Percentiles rank a stretch among this genome's conserved stretches.
Conservation (phyloP, 1,140 invertebrate genomes). For the Carcinoscorpius rotundicauda region DNA sequence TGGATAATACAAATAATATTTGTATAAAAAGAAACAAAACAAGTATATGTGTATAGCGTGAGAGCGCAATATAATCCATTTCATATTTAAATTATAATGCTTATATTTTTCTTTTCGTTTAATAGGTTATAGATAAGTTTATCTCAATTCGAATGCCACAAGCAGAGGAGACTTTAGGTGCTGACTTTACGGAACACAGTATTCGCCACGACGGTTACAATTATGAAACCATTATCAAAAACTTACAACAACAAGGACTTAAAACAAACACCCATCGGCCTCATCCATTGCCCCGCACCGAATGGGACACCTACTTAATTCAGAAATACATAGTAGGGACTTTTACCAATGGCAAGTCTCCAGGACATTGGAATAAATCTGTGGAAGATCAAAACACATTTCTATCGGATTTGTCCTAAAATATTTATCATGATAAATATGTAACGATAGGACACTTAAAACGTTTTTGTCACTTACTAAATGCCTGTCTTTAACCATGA, state of each 20-base stretch:
- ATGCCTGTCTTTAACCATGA: too few relatives aligned
- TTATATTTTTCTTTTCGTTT: neutral
- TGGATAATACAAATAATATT: too few relatives aligned
- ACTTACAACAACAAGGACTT: slow-evolving; percentile 6
- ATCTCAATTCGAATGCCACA: slow-evolving; percentile 68
- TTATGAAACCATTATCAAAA: slow-evolving; percentile 15
- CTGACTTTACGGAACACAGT: slow-evolving; percentile 72
- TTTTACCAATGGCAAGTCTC: too few relatives aligned
- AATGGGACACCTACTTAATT: slow-evolving; percentile 14
- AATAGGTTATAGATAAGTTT: slow-evolving; percentile 54
- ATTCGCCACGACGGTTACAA: slow-evolving; percentile 43
- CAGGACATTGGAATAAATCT: too few relatives aligned
- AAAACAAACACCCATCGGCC: slow-evolving; percentile 4
- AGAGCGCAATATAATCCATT: neutral
- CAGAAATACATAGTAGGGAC: slow-evolving; percentile 3
- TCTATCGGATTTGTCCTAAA: too few relatives aligned
- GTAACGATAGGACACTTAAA: too few relatives aligned
- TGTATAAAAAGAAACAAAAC: too few relatives aligned
- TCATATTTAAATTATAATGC: slow-evolving; percentile 4
- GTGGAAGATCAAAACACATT: too few relatives aligned
- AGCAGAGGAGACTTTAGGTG: slow-evolving; percentile 70
- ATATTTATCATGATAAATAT: too few relatives aligned
- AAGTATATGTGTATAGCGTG: too few relatives aligned
- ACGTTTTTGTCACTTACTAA: too few relatives aligned
- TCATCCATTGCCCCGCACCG: slow-evolving; percentile 4